Evolutionary conservation across 2,113 vertebrate genomes (phyloP).

Genomic region (Myiozetetes cayanensis): DNA sequence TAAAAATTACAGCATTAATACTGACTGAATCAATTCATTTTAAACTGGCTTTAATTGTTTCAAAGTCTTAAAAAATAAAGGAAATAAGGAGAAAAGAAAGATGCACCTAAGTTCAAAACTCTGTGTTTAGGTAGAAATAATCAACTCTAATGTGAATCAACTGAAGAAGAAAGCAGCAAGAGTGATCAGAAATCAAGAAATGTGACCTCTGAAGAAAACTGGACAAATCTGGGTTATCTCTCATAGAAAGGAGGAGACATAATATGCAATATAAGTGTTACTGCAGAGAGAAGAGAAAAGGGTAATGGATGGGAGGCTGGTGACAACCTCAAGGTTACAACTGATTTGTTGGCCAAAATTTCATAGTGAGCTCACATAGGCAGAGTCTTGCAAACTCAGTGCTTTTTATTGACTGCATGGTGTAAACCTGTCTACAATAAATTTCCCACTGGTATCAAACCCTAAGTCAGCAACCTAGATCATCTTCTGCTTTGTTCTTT

Average conservation of each 20-base stretch:
- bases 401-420: not conserved
- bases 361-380: not conserved
- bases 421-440: not conserved
- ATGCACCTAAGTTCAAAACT: not conserved
- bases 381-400: not conserved
- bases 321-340: not conserved
- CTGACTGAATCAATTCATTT: not conserved
- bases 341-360: not conserved
- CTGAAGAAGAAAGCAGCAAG: not conserved
- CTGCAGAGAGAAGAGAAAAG: not conserved
- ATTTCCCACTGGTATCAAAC: not conserved
- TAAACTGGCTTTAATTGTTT: not conserved
- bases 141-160: not conserved
- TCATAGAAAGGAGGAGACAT: not conserved
- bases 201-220: not conserved
- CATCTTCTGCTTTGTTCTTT: not conserved
- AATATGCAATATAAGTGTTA: not conserved
- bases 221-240: not conserved
- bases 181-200: not conserved
- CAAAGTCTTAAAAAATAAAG: not conserved
- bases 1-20: not conserved
- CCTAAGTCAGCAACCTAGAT: not conserved
- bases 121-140: not conserved
- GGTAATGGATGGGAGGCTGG: not conserved
- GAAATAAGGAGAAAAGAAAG: rapidly evolving